phyloP scores from a whole-genome alignment of 2,797 vertebrate species.

The Cossypha dichroa region DNA sequence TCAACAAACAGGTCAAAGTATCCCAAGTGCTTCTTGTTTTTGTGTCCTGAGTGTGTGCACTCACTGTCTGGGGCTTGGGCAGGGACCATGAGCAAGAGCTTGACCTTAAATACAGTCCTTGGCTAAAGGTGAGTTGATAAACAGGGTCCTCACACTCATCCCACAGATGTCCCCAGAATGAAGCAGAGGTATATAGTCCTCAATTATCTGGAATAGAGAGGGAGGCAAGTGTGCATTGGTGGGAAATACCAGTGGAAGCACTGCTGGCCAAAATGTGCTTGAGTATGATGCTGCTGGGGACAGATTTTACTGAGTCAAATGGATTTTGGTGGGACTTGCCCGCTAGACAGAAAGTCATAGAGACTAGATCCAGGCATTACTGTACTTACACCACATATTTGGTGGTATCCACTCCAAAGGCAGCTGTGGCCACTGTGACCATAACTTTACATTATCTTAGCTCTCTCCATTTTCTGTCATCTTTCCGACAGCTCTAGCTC shows the following conservation, averaged over 20 bases:
- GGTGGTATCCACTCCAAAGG: background rate
- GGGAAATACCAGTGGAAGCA: background rate
- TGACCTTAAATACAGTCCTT: background rate
- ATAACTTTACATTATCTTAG: background rate
- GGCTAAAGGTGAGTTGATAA: background rate
- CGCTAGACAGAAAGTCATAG: background rate
- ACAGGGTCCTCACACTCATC: rapidly evolving
- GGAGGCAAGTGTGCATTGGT: background rate
- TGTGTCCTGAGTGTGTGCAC: background rate
- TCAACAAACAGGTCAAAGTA: background rate
- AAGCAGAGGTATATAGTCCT: background rate
- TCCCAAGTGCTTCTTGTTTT: background rate
- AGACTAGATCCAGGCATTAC: background rate
- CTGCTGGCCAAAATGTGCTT: background rate
- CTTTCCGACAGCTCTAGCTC: background rate
- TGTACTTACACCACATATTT: background rate
- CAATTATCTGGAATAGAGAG: background rate
- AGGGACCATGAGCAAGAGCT: background rate
- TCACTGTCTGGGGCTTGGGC: rapidly evolving
- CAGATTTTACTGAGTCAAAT: background rate
- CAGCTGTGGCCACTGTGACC: background rate
- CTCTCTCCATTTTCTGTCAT: background rate
- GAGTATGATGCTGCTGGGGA: background rate
- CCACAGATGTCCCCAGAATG: background rate
- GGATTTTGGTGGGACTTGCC: background rate